These are phyloP conservation scores for Microtus oregoni DNA, from an alignment of 2,113 vertebrate species.

Conservation along the genomic window DNA sequence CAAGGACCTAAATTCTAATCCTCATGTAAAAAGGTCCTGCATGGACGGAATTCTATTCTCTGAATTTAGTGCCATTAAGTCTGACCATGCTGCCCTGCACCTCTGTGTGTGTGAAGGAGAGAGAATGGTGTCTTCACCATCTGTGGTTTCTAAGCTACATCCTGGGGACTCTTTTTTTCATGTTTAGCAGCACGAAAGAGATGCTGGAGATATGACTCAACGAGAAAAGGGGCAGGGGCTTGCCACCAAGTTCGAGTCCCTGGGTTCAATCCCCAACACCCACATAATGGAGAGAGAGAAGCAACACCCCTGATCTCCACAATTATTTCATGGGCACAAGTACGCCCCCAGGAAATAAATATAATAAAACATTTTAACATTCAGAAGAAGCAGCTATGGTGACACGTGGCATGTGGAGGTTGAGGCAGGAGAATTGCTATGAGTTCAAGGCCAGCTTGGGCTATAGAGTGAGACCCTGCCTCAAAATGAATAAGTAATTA, in stretches of 20 bases:
- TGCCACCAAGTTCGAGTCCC: not conserved
- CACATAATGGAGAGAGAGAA: not conserved
- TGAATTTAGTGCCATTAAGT: not conserved
- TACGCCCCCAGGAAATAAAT: not conserved
- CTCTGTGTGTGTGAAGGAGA: rapidly evolving
- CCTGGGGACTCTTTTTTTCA: not conserved
- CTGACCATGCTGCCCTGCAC: not conserved
- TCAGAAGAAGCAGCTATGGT: not conserved
- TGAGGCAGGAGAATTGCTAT: not conserved
- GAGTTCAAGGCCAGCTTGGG: not conserved
- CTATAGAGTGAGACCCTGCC: not conserved
- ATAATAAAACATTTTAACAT: not conserved
- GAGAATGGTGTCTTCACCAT: not conserved
- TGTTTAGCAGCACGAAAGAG: not conserved
- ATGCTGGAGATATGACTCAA: not conserved
- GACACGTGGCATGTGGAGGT: not conserved
- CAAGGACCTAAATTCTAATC: not conserved
- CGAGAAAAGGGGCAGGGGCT: not conserved
- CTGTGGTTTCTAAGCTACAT: not conserved
- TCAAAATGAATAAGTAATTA: not conserved
- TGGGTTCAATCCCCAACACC: not conserved
- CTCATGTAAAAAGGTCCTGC: not conserved
- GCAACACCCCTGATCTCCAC: not conserved
- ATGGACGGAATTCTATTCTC: not conserved
- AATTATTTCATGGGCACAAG: not conserved